Percentiles rank a stretch among this genome's conserved stretches.
These are phyloP conservation scores for Drosophila merina DNA, from an alignment of 2,888 invertebrate genomes.

Conservation along the genomic window DNA sequence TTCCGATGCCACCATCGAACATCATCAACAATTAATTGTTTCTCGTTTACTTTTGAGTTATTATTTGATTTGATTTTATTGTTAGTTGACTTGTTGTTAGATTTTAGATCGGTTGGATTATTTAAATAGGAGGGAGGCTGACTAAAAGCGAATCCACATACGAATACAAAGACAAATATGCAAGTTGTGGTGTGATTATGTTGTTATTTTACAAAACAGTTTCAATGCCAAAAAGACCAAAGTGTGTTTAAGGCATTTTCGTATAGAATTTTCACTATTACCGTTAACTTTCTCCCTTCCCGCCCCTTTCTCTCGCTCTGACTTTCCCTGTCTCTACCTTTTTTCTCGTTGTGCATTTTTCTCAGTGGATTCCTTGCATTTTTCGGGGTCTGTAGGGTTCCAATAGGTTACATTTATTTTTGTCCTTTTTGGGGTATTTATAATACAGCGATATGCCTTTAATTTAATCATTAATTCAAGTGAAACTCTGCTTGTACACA, in stretches of 20 bases:
- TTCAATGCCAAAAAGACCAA: constrained; percentile 56
- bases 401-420: constrained; percentile 16
- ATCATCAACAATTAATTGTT: constrained; percentile 43
- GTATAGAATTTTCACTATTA: constrained; percentile 33
- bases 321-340: constrained; percentile 20
- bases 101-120: constrained; percentile 18
- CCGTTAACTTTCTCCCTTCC: constrained; percentile 7
- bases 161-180: constrained; percentile 43
- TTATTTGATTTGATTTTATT: constrained; percentile 46
- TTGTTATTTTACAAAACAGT: constrained; percentile 67
- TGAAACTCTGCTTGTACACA: constrained; percentile 48
- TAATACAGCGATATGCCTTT: constrained; percentile 79
- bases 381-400: not conserved
- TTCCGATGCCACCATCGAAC: constrained; percentile 10
- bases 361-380: constrained; percentile 3
- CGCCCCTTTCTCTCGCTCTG: constrained; percentile 24
- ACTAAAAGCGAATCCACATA: constrained; percentile 51
- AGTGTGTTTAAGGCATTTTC: constrained; percentile 55
- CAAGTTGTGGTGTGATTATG: constrained; percentile 31
- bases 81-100: constrained; percentile 2
- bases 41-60: constrained; percentile 30
- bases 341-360: constrained; percentile 54
- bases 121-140: constrained; percentile 28
- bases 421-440: constrained; percentile 61
- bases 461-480: constrained; percentile 61